phyloP scores from a whole-genome alignment of 92 coral and sea anemone genomes.

The Zoanthus gigantus region DNA sequence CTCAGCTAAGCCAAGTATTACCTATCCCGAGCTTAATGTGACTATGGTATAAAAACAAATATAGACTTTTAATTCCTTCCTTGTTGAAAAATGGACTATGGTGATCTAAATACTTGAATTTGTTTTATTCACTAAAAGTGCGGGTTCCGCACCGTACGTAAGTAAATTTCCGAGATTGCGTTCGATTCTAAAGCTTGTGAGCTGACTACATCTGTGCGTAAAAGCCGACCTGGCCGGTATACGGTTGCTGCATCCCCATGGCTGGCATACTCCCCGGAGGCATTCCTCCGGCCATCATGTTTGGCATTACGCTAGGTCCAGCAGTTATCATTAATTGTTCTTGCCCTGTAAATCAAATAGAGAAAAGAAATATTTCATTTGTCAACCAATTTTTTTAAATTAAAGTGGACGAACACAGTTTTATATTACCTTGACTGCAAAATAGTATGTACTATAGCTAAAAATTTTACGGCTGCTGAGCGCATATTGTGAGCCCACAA shows the following conservation, averaged over 20 bases:
- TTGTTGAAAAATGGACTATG: background rate
- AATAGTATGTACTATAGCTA: too few relatives aligned
- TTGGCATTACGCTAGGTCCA: slow-evolving; percentile 91
- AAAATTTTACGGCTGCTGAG: too few relatives aligned
- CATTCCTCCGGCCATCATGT: slow-evolving; percentile 74
- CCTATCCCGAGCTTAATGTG: slow-evolving; percentile 27
- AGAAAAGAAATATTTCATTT: background rate
- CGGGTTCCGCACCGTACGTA: slow-evolving; percentile 37
- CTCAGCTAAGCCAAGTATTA: slow-evolving; percentile 14
- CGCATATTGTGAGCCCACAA: too few relatives aligned
- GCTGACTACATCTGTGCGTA: slow-evolving; percentile 48
- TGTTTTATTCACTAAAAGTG: slow-evolving; percentile 27
- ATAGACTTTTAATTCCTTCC: slow-evolving; percentile 10
- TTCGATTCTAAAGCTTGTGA: slow-evolving; percentile 19
- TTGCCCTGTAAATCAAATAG: slow-evolving; percentile 64
- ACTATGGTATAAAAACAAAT: slow-evolving; percentile 42
- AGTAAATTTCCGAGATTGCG: slow-evolving; percentile 44
- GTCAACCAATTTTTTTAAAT: background rate
- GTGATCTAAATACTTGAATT: slow-evolving; percentile 43
- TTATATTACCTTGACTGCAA: too few relatives aligned
- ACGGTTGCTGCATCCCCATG: slow-evolving; percentile 44
- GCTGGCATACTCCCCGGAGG: slow-evolving; percentile 70
- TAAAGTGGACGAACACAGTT: too few relatives aligned
- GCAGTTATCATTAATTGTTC: slow-evolving; percentile 98
- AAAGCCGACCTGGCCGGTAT: slow-evolving; percentile 56